Base-by-base conservation (phyloP, 2,797 vertebrate species). In the Hipposideros larvatus region DNA sequence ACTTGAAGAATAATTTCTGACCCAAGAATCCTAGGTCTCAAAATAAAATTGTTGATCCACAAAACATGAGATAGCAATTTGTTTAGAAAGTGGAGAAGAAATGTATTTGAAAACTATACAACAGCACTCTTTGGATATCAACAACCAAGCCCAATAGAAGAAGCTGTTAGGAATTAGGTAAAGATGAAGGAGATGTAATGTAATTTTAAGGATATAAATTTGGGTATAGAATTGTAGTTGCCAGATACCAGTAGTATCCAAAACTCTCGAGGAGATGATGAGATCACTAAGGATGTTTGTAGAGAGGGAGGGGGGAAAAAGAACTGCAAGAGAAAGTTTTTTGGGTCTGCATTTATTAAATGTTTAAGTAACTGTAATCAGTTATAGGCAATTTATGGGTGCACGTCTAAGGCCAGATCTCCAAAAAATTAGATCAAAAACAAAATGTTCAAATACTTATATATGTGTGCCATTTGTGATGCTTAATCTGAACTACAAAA, bases 401-500 rank as follows among this genome's bases (percentile, higher is more conserved):
- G 7, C 85, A 21, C 0, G 14, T 83, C 43, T 75, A 59, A 85
- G 37, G 24, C 11, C 53, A 48, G 14, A 28, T 97, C 51, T 93
- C 66, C 16, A 77, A 73, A 48, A 59, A 95, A 73, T 43, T 34
- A 41, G 34, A 46, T 96, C 87, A 28, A 94, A 91, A 90, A 37
- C 37, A 51, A 93, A 85, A 91, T 15, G 22, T 93, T 92, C 68
- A 83, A 79, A 51, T 87, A 79, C 88, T 90, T 94, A 41, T 83
- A 51, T 92, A 74, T 93, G 87, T 83, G 34, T 57, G 41, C 59
- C 90, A 96, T 97, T 96, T 95, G 55, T 10, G 48, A 96, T 90
- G 53, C 41, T 88, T 92, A 95, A 96, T 95, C 73, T 83, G 13
- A 95, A 94, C 96, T 97, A 94, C 77, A 96, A 97, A 98, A 90